Evolutionary conservation across 1,140 invertebrate species (phyloP).

Genomic region (Cydia fagiglandana): DNA sequence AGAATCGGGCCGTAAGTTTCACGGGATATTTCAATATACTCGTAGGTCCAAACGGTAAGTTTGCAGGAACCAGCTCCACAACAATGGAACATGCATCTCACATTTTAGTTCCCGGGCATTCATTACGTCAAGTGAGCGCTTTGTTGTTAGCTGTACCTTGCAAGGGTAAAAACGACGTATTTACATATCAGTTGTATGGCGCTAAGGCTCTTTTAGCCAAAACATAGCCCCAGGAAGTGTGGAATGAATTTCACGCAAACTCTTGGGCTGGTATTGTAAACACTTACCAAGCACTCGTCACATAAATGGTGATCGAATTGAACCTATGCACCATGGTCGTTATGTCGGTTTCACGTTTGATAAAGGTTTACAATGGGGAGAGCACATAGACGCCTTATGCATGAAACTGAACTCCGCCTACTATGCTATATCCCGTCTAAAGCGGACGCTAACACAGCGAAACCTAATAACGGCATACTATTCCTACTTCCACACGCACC

Average conservation of each 20-base stretch:
- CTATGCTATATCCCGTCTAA: too few relatives aligned
- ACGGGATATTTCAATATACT: not conserved
- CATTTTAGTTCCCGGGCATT: not conserved
- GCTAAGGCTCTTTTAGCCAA: not conserved
- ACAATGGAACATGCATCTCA: not conserved
- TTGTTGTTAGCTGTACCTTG: not conserved
- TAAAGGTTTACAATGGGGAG: too few relatives aligned
- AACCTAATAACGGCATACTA: too few relatives aligned
- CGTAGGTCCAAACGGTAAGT: not conserved
- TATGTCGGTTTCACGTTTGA: too few relatives aligned
- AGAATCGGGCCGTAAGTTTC: too few relatives aligned
- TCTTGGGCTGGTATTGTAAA: not conserved
- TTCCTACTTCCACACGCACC: too few relatives aligned
- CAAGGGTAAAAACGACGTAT: not conserved
- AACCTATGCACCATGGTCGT: too few relatives aligned
- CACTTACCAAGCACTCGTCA: not conserved
- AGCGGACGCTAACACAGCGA: too few relatives aligned
- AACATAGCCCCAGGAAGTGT: not conserved
- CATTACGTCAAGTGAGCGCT: slow-evolving; percentile 2
- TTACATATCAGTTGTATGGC: not conserved
- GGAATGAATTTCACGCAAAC: slow-evolving; percentile 3
- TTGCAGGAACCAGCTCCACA: not conserved
- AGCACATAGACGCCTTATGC: too few relatives aligned
- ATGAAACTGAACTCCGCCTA: too few relatives aligned
- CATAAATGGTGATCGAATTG: too few relatives aligned